These are phyloP conservation scores for Lasiommata megera DNA, from an alignment of 2,888 invertebrate genomes.

Conservation along the genomic window DNA sequence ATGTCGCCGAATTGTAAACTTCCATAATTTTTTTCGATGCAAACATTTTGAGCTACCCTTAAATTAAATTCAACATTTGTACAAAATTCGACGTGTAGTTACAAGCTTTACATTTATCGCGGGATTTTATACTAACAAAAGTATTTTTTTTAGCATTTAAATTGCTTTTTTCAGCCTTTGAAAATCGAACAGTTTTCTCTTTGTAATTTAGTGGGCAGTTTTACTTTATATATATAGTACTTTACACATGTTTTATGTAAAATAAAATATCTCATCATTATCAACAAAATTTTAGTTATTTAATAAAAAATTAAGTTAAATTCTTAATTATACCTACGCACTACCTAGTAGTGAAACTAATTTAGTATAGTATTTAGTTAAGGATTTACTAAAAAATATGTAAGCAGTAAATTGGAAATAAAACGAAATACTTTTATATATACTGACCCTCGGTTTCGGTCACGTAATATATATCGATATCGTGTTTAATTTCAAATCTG, in stretches of 20 bases:
- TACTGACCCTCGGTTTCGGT: too few relatives aligned
- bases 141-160: conserved; percentile 2
- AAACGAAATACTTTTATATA: too few relatives aligned
- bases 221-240: not conserved
- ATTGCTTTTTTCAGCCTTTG: conserved; percentile 4
- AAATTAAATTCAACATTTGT: conserved; percentile 11
- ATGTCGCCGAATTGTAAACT: conserved; percentile 6
- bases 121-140: conserved; percentile 4
- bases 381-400: too few relatives aligned
- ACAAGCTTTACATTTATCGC: conserved; percentile 8
- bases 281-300: too few relatives aligned
- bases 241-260: not conserved
- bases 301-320: too few relatives aligned
- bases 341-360: too few relatives aligned
- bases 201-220: not conserved
- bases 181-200: not conserved
- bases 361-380: too few relatives aligned
- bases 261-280: not conserved
- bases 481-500: too few relatives aligned
- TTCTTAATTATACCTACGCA: too few relatives aligned
- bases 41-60: conserved; percentile 7
- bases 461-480: too few relatives aligned
- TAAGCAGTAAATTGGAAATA: too few relatives aligned
- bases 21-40: conserved; percentile 3
- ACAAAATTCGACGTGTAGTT: conserved; percentile 10